Evolutionary conservation across 64 coral and sea anemone species (phyloP).

Genomic region (Pocillopora verrucosa): DNA sequence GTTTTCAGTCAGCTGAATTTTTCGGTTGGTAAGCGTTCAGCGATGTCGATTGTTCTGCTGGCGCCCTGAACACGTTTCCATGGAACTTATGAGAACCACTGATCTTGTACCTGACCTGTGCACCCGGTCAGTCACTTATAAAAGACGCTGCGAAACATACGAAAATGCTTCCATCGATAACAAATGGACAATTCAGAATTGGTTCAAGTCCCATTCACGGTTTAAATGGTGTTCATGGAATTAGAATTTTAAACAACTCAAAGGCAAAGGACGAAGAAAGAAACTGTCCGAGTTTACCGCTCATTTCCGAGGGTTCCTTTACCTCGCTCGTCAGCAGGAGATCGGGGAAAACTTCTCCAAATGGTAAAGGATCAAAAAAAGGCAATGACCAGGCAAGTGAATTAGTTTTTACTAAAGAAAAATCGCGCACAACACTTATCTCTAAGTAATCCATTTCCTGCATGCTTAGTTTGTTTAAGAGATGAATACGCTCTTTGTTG

Average conservation of each 20-base stretch:
- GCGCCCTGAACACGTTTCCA: neutral
- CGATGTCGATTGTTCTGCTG: too few species aligned
- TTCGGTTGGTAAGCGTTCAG: too few species aligned
- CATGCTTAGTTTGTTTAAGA: neutral
- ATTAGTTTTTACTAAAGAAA: too few species aligned
- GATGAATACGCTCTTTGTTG: neutral
- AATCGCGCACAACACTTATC: too few species aligned
- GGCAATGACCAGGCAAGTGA: constrained; percentile 7
- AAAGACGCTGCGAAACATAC: too few species aligned
- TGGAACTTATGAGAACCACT: neutral
- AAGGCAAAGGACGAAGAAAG: neutral
- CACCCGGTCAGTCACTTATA: too few species aligned
- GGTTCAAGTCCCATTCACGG: neutral
- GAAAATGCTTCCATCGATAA: constrained; percentile 26
- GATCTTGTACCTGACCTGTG: neutral
- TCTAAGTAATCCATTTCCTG: too few species aligned
- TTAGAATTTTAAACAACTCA: constrained; percentile 31
- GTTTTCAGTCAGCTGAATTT: too few species aligned
- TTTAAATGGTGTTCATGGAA: neutral
- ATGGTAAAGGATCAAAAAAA: neutral
- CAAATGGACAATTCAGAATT: constrained; percentile 15
- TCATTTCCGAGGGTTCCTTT: constrained; percentile 73
- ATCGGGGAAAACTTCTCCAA: constrained; percentile 25
- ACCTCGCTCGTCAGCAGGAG: constrained; percentile 54
- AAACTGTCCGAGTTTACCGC: constrained; percentile 49